Conservation (phyloP, 2,888 invertebrate species). For the Dione vanillae region DNA sequence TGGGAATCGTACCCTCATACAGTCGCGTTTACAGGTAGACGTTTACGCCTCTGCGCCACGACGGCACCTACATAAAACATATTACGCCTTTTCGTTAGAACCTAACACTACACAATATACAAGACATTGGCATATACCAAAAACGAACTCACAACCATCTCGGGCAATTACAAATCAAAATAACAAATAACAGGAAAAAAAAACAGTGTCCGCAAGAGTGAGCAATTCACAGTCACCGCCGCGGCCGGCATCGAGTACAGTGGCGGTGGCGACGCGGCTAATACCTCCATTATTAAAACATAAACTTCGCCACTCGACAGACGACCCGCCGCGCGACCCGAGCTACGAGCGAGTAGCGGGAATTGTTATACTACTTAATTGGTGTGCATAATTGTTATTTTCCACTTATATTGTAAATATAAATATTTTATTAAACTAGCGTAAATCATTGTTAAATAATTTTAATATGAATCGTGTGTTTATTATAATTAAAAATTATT, state of each 20-base stretch:
- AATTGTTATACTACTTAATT: background rate
- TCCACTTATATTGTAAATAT: background rate
- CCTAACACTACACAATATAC: no score
- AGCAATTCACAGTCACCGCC: conserved; percentile 44
- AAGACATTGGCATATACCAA: no score
- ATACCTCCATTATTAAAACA: conserved; percentile 71
- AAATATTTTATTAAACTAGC: no score
- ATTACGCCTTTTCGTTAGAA: no score
- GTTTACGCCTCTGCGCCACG: no score
- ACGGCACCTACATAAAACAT: no score
- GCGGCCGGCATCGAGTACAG: conserved; percentile 40
- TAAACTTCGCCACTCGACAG: conserved; percentile 54
- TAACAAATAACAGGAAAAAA: background rate
- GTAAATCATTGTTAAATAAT: no score
- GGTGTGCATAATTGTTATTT: background rate
- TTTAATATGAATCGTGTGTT: no score
- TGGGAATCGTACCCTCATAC: no score
- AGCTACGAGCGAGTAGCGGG: conserved; percentile 35
- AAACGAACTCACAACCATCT: no score
- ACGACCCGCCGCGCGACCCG: conserved; percentile 32
- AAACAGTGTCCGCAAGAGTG: conserved; percentile 37
- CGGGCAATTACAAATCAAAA: background rate
- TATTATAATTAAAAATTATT: no score
- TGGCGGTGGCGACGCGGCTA: conserved; percentile 55
- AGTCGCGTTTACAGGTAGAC: no score